Base-by-base conservation (phyloP, 2,113 vertebrate genomes). In the Oreotrochilus melanogaster region DNA sequence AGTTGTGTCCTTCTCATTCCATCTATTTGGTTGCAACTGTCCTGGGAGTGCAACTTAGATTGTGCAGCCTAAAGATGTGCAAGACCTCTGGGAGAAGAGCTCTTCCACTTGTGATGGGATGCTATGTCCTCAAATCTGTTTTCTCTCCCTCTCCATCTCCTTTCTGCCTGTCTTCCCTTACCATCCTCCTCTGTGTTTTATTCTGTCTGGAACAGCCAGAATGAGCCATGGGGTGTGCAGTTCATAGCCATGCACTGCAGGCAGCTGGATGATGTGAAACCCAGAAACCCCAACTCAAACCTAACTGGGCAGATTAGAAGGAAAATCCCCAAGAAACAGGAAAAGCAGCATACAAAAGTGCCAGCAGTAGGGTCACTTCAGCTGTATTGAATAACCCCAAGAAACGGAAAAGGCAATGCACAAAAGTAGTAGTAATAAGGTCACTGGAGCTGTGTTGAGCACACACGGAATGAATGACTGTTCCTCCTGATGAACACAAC, bases 261-360 rank as follows among this genome's bases (percentile, higher is more conserved):
- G 25, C 70, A 87, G 70, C 79, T 66, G 82, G 81, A 30, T 76
- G 64, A 92, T 83, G 74, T 86, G 87, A 93, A 65, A 88, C 25
- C 86, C 83, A 95, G 78, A 78, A 93, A 78, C 47, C 45, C 43
- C 64, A 64, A 27, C n/a, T 70, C 65, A 60, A 67, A 80, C 33
- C 1, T 60, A 96, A 86, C 33, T 21, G 16, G 1, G 1, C 39
- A 54, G 64, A 71, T 74, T 85, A 89, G 37, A 95, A 94, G 75
- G 90, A 95, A 96, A 97, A 97, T 74, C 88, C 88, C 75, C 69
- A 80, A 93, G 93, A 83, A 93, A 86, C 92, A 94, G 88, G 92
- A 95, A 97, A 97, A 69, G 91, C 92, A 86, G 47, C 60, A 54
- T 69, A 80, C 86, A 91, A 61, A 93, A 86, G 95, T 78, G 72